Evolutionary conservation across 2,113 vertebrate genomes (phyloP).

Genomic region (Indri indri): DNA sequence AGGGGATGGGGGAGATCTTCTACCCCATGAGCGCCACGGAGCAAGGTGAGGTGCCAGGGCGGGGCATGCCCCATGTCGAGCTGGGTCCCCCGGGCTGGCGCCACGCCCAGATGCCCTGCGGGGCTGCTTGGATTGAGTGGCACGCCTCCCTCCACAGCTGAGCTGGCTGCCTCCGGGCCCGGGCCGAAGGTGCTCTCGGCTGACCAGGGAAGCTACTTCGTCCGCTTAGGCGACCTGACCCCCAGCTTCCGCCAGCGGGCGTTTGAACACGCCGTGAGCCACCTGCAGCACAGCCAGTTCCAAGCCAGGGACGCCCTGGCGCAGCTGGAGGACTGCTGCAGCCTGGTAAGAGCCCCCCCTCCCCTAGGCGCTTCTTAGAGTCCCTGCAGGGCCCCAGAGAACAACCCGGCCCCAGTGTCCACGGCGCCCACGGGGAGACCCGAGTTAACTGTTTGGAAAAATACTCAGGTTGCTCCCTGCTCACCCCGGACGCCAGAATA

Average conservation of each 20-base stretch:
- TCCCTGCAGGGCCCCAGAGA: neutral
- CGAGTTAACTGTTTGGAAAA: too few relatives aligned
- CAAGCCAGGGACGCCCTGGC: conserved; percentile 79
- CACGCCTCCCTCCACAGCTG: conserved; percentile 60
- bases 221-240: conserved; percentile 90
- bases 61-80: too few relatives aligned
- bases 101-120: accelerated
- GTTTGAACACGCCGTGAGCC: conserved; percentile 85
- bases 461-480: too few relatives aligned
- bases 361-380: neutral
- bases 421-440: too few relatives aligned
- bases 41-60: conserved; percentile 87
- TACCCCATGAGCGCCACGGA: conserved; percentile 90
- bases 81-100: accelerated
- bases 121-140: accelerated
- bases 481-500: too few relatives aligned
- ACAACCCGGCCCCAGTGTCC: neutral
- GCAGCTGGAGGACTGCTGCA: conserved; percentile 88
- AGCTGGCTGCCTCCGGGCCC: conserved; percentile 68
- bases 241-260: conserved; percentile 87
- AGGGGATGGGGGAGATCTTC: conserved; percentile 87
- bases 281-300: conserved; percentile 85
- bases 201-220: conserved; percentile 85
- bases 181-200: conserved; percentile 67
- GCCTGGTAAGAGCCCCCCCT: conserved; percentile 82